Evolutionary conservation across 2,888 invertebrate species (phyloP), one percentile per base, ranked within the genome.

Genomic region (Trichopria drosophilae): DNA sequence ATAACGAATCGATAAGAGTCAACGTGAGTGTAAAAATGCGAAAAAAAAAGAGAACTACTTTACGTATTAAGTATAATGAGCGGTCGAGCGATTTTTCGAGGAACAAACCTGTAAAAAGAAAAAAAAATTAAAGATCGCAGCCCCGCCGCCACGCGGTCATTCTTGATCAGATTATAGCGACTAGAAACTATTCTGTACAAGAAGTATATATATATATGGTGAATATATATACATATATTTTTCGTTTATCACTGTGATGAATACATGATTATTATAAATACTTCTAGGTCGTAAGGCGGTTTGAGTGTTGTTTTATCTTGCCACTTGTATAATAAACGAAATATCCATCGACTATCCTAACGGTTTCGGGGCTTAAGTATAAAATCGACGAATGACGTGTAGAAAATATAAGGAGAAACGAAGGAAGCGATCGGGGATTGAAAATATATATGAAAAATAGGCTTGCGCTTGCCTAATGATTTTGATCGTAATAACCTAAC

Each of bases 181-280:
- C 54, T 58, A 59, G 53, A 55, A 57, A 60, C 57, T 65, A 59
- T 64, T 65, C 60, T 65, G 65, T 67, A 67, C 65, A 68, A 67
- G 62, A 62, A 63, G 58, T 62, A 62, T 63, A 57, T 55, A 52
- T 39, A 65, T 58, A 65, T 63, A 60, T 49, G 62, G 49, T 55
- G 62, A 58, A 56, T 46, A 58, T 52, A 65, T 59, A 64, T 61
- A 62, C 57, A 66, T 66, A 68, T 67, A 64, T 66, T 70, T 67
- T 72, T 69, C 66, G 66, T 72, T 71, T 71, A 68, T 66, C 66
- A 70, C 69, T 70, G 69, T 71, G 71, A 71, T 71, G 69, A 71
- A 69, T 71, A 69, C 58, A 63, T 68, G 63, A 68, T 67, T 66
- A 64, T 64, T 64, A 69, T 65, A 65, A 67, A 67, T 66, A 69